Conservation (phyloP, 2,113 vertebrate species). For the Pedetes capensis region DNA sequence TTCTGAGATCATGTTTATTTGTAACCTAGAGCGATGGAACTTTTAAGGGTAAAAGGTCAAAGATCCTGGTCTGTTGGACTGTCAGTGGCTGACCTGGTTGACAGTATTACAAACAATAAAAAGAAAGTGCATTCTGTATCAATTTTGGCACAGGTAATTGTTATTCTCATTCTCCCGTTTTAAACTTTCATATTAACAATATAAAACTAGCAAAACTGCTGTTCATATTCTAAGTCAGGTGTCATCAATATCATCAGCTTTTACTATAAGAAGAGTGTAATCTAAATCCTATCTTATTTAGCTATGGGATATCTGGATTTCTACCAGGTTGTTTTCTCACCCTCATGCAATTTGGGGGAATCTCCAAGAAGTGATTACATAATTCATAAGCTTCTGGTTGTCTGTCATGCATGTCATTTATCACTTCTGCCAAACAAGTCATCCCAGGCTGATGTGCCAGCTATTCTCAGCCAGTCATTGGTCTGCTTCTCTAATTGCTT, state of each 20-base stretch:
- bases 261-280: background rate
- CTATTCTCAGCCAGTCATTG: background rate
- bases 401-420: no score
- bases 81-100: constrained; percentile 93
- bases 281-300: background rate
- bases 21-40: constrained; percentile 88
- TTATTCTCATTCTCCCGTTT: constrained; percentile 3
- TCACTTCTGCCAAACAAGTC: background rate
- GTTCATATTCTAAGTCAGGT: background rate
- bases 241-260: background rate
- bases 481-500: background rate
- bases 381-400: background rate
- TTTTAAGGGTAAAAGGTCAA: constrained; percentile 91
- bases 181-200: background rate
- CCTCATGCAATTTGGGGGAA: background rate
- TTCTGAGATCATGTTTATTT: constrained; percentile 52
- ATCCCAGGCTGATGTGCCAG: background rate
- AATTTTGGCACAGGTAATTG: constrained; percentile 92
- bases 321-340: background rate
- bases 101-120: constrained; percentile 90
- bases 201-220: background rate
- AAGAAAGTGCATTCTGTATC: constrained; percentile 93
- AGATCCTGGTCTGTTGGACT: constrained; percentile 95
- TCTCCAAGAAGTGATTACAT: background rate
- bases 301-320: background rate